Conservation (phyloP, 2,888 invertebrate species). For the Heliconius hortense region DNA sequence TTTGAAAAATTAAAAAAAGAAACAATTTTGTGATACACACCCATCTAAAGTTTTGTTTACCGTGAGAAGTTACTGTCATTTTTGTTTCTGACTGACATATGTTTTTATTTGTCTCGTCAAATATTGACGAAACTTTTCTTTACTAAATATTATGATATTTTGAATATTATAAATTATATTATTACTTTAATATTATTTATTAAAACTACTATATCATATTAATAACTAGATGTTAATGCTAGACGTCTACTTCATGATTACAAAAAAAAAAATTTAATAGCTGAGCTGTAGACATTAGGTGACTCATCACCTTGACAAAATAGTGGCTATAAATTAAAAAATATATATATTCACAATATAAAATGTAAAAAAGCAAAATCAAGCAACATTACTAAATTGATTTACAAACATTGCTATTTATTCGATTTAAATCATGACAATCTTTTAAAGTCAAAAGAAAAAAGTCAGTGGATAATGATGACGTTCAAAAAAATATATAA, state of each 20-base stretch:
- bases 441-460: constrained; percentile 21
- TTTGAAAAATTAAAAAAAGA: not conserved
- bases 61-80: not conserved
- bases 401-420: constrained; percentile 5
- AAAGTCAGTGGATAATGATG: constrained; percentile 20
- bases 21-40: not conserved
- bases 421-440: constrained; percentile 16
- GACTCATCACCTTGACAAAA: too few species aligned
- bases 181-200: not conserved
- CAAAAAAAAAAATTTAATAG: too few species aligned
- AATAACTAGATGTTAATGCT: not conserved
- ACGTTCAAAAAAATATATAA: constrained; percentile 23
- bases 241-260: too few species aligned
- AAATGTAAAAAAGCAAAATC: not conserved
- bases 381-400: constrained; percentile 16
- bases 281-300: too few species aligned
- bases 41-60: too few species aligned
- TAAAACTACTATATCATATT: not conserved
- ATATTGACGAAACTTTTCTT: not conserved
- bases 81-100: not conserved
- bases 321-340: not conserved
- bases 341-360: not conserved
- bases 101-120: not conserved
- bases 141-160: not conserved
- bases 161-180: not conserved